Evolutionary conservation across 1,140 invertebrate genomes (phyloP), one percentile per base, ranked within the genome.

Genomic region (Brachionus manjavacas): DNA sequence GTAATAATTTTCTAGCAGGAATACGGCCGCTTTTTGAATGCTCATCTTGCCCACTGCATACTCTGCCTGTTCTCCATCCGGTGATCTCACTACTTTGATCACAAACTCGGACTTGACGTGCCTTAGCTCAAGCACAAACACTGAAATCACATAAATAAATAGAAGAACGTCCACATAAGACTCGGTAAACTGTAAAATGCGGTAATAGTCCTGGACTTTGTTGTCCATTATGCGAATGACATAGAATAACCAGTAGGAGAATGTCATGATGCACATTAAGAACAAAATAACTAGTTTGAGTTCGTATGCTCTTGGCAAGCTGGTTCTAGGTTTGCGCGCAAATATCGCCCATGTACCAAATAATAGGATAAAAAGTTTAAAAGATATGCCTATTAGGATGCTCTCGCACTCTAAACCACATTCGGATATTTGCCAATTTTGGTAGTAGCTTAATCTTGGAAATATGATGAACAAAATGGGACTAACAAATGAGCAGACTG

Each of bases 231-330:
- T 92, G 91, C 97, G 93, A 60, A 96, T 95, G 86, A 95, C 93
- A 88, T 98, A 99, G 89, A 99, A 99, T 1, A 99, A 91, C 96
- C 97, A 99, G 90, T 95, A 98, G 12, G 95, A 93, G 90, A 97
- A 96, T 84, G 94, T 95, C 88, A 96, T 94, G 9, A 98, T 92
- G 74, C 96, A 93, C 23, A 97, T 93, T 46, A 98, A 92, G 12
- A 95, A 91, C 66, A 97, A 90, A 28, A 97, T 93, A 85, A 95
- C 92, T 0, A 95, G 93, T 86, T 95, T 92, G 87, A 96, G 96
- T 49, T 97, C 91, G 90, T 95, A 96, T 86, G 98, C 94, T 85
- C 96, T 91, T 6, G 97, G 97, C 91, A 98, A 93, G 16, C 94
- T 95, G 28, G 95, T 94, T 3, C 79, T 23, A 7, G 88, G 87